These are phyloP conservation scores for Aphodius granarius DNA, from an alignment of 2,888 invertebrate genomes.

Conservation along the genomic window DNA sequence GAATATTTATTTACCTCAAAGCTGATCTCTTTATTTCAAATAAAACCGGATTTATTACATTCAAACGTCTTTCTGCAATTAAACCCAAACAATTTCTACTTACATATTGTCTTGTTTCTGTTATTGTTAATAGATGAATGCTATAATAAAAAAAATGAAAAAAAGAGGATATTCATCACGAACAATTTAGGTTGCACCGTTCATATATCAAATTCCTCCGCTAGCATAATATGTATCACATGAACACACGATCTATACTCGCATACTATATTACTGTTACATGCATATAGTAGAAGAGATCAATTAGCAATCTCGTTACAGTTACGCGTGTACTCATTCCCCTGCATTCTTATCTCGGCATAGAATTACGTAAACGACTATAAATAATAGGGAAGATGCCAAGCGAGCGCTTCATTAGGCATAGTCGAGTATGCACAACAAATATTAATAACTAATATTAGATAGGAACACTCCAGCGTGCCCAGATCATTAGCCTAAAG, in stretches of 20 bases:
- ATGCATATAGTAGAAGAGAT: neutral
- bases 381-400: neutral
- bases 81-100: too few species aligned
- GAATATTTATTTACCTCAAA: too few species aligned
- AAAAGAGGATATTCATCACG: neutral
- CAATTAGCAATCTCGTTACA: neutral
- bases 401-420: neutral
- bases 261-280: neutral
- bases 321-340: neutral
- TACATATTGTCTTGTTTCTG: neutral
- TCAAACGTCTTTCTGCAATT: too few species aligned
- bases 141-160: neutral
- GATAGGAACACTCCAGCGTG: neutral
- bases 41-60: too few species aligned
- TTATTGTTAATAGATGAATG: neutral
- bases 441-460: neutral
- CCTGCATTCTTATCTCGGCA: neutral
- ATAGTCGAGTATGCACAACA: neutral
- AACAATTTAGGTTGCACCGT: neutral
- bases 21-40: too few species aligned
- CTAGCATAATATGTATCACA: neutral
- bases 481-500: neutral
- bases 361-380: neutral
- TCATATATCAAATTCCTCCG: neutral
- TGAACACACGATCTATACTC: neutral